Conservation (phyloP, 2,888 invertebrate species). For the Psylliodes chrysocephalus region DNA sequence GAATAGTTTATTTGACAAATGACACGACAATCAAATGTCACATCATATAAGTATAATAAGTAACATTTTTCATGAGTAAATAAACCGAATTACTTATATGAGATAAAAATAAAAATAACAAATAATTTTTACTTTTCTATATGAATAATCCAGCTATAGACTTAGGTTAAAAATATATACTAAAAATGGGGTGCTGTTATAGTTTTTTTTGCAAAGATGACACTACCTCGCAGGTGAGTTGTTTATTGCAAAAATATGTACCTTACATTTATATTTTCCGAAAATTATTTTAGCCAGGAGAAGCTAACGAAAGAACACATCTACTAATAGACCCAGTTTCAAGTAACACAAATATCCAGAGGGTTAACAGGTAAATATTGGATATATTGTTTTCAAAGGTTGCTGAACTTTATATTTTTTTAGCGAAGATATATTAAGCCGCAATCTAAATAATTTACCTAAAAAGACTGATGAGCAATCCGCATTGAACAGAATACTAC, state of each 20-base stretch:
- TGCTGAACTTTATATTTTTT: conserved; percentile 16
- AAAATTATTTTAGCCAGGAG: conserved; percentile 64
- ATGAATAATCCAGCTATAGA: conserved; percentile 27
- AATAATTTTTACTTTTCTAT: conserved; percentile 8
- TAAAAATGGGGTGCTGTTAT: conserved; percentile 75
- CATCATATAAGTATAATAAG: too few relatives aligned
- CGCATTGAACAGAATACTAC: conserved; percentile 87
- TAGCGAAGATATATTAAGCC: conserved; percentile 74
- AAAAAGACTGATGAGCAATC: conserved; percentile 92
- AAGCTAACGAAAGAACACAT: conserved; percentile 81
- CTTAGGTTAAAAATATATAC: conserved; percentile 4
- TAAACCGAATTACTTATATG: conserved; percentile 31
- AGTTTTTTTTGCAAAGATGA: conserved; percentile 78
- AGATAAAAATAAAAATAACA: conserved; percentile 18
- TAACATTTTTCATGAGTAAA: too few relatives aligned
- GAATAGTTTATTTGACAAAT: too few relatives aligned
- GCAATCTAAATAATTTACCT: conserved; percentile 72
- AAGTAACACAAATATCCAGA: conserved; percentile 77
- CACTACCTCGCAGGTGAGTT: conserved; percentile 71
- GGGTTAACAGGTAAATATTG: conserved; percentile 69
- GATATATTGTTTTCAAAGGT: background rate
- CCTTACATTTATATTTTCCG: background rate
- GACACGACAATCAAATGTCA: conserved; percentile 1
- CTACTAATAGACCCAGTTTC: conserved; percentile 81
- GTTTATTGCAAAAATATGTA: background rate